phyloP scores from a whole-genome alignment of 2,113 vertebrate genomes.

The Carassius gibelio region DNA sequence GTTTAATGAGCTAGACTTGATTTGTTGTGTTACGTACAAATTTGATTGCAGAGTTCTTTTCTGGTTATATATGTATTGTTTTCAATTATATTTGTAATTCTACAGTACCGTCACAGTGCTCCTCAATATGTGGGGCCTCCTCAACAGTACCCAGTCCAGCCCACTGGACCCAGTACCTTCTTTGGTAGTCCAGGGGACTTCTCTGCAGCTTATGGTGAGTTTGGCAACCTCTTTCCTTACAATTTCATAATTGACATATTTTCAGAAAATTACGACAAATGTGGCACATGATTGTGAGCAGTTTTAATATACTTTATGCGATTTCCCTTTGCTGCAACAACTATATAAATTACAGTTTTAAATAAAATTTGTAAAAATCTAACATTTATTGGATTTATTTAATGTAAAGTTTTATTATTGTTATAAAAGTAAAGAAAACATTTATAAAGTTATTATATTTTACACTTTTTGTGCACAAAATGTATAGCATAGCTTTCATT shows the following conservation, averaged over 20 bases:
- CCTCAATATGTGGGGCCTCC: constrained; percentile 91
- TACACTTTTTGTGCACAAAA: not conserved
- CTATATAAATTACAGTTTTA: not conserved
- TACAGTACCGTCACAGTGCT: constrained; percentile 90
- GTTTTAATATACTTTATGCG: not conserved
- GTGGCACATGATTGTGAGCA: not conserved
- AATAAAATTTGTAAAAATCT: not conserved
- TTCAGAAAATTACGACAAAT: not conserved
- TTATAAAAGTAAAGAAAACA: not conserved
- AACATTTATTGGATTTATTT: not conserved
- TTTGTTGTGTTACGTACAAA: not conserved
- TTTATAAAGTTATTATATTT: not conserved
- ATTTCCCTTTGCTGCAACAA: not conserved
- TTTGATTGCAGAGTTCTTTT: not conserved
- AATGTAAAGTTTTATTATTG: not conserved
- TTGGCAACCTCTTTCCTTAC: not conserved
- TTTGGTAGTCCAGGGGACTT: constrained; percentile 94
- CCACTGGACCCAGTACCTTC: constrained; percentile 88
- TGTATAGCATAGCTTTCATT: not conserved
- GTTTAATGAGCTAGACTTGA: not conserved
- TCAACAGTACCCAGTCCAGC: constrained; percentile 95
- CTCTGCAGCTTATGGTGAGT: constrained; percentile 90
- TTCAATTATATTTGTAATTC: constrained; percentile 3
- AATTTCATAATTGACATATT: not conserved
- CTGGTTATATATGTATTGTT: not conserved